Evolutionary conservation across 2,113 vertebrate species (phyloP), one percentile per base, ranked within the genome.

Genomic region (Helogale parvula): DNA sequence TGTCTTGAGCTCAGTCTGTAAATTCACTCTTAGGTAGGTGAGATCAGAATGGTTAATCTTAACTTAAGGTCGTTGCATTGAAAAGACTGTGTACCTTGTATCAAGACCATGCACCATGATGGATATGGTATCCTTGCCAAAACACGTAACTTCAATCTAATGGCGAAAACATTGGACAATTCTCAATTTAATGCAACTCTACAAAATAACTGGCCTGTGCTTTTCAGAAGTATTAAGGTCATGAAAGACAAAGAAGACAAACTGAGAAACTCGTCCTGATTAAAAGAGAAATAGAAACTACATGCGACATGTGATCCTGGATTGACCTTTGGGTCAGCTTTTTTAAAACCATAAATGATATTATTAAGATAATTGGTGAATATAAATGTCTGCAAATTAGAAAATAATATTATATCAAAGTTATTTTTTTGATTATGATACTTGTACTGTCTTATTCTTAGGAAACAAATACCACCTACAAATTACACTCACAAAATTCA

Each of bases 171-270:
- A 23, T 1, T 33, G 72, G 23, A 76, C 2, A 35, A 72, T 12
- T 6, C 3, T 33, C 14, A 63, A 5, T 15, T 92, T 52, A 92
- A 29, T 31, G 57, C 15, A 38, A 52, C 33, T 83, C 45, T 90
- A 65, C n/a, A 90, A 83, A 72, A 79, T 71, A 95, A 88, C 38
- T 93, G 17, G 6, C 41, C 35, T 63, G 8, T 23, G 69, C 66
- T 92, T 50, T 71, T 94, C 45, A 57, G 69, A 89, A 81, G 50
- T 31, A 47, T 50, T 38, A 74, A 79, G 21, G n/a, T 38, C 45
- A 71, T 65, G 33, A 85, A 92, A 92, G 38, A 84, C 60, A 88
- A 91, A 93, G 33, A 68, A 93, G n/a, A 52, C 11, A 84, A 23
- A 66, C 33, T 84, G 82, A 91, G 15, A 60, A 94, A 63, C 3